Evolutionary conservation across 1,140 invertebrate genomes (phyloP).

Genomic region (Saxidomus purpurata): DNA sequence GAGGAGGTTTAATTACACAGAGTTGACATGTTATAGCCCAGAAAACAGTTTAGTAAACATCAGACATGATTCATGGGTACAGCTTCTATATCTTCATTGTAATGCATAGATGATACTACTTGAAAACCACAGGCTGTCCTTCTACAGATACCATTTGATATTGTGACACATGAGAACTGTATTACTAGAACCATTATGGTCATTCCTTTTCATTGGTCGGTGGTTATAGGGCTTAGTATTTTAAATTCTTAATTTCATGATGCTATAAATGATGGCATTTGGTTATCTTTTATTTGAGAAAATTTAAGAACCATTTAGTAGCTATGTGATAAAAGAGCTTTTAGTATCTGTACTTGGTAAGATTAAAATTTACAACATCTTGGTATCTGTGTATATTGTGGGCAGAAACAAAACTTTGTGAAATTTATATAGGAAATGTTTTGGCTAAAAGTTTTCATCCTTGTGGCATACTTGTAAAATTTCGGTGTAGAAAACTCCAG

Average conservation of each 20-base stretch:
- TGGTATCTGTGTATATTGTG: constrained; percentile 20
- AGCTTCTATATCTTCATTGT: not conserved
- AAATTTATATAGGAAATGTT: not conserved
- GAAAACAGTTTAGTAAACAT: constrained; percentile 6
- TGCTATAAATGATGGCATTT: too few species aligned
- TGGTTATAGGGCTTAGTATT: not conserved
- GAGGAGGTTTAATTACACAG: not conserved
- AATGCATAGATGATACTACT: constrained; percentile 14
- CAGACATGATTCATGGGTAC: constrained; percentile 17
- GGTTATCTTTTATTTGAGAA: not conserved
- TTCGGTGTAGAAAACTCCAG: not conserved
- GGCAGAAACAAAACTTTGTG: constrained; percentile 6
- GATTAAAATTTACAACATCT: constrained; percentile 4
- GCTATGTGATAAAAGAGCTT: not conserved
- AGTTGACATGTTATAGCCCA: not conserved
- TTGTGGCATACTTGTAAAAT: not conserved
- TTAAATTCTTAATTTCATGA: not conserved
- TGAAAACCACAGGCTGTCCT: constrained; percentile 35
- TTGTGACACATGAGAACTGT: not conserved
- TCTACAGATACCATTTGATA: not conserved
- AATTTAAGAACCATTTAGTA: not conserved
- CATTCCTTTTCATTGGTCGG: not conserved
- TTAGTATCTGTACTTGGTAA: not conserved
- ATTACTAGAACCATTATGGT: not conserved
- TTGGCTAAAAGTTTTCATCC: not conserved